phyloP scores from a whole-genome alignment of 2,113 vertebrate species.

The Trochalopteron elliotii region DNA sequence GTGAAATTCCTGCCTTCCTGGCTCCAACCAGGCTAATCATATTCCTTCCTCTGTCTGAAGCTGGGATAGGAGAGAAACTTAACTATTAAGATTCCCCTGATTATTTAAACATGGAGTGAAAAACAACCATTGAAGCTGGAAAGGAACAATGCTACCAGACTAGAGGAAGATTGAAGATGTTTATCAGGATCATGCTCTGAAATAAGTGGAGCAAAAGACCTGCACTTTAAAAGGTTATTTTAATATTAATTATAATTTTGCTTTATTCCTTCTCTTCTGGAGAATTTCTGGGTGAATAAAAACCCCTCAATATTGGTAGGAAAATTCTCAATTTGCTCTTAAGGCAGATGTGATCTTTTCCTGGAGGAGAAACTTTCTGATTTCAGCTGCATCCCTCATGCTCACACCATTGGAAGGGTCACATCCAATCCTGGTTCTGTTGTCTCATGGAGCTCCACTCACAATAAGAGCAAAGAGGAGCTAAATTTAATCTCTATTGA shows the following conservation, averaged over 20 bases:
- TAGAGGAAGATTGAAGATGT: fast-evolving
- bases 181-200: not conserved
- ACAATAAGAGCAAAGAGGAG: not conserved
- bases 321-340: not conserved
- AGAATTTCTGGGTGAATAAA: not conserved
- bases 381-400: not conserved
- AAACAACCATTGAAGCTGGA: not conserved
- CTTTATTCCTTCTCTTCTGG: not conserved
- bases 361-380: not conserved
- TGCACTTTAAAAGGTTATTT: not conserved
- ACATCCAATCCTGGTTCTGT: not conserved
- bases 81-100: conserved; percentile 8
- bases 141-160: not conserved
- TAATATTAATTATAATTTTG: not conserved
- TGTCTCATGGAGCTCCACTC: not conserved
- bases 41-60: conserved; percentile 51
- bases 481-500: not conserved
- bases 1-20: conserved; percentile 61
- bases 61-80: not conserved
- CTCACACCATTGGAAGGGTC: not conserved
- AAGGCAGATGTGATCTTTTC: not conserved
- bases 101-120: not conserved
- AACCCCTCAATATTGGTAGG: not conserved
- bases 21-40: conserved; percentile 53
- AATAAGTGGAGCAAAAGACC: not conserved